These are phyloP conservation scores for Clarias magur DNA, from an alignment of 2,113 vertebrate genomes.

Conservation along the genomic window DNA sequence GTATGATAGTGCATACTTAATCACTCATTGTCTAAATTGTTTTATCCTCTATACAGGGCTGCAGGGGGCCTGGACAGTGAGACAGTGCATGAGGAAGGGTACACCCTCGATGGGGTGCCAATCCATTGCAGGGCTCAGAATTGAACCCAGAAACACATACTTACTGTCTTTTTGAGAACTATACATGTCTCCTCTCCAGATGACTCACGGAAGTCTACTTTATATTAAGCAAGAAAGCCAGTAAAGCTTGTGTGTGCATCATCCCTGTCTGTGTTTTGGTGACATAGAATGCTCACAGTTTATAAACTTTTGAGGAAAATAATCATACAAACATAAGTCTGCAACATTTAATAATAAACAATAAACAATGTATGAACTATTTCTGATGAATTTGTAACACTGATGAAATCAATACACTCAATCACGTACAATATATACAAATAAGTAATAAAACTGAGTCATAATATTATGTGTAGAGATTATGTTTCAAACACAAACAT, in stretches of 20 bases:
- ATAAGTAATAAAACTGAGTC: neutral
- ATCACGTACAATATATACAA: no score
- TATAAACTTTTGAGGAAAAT: neutral
- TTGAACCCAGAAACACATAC: no score
- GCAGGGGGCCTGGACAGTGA: no score
- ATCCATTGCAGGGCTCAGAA: no score
- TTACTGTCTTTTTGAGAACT: neutral
- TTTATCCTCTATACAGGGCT: no score
- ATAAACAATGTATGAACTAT: neutral
- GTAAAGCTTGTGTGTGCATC: neutral
- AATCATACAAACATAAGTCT: neutral
- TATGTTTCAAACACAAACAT: neutral
- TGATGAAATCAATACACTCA: no score
- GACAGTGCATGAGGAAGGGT: no score
- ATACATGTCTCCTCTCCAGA: neutral
- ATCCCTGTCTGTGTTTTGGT: neutral
- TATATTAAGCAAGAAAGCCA: neutral
- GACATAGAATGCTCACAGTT: neutral
- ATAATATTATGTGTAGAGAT: neutral
- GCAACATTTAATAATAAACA: neutral
- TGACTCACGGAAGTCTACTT: neutral
- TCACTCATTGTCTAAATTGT: neutral
- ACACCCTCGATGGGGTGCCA: no score
- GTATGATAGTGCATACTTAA: neutral
- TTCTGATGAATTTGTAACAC: neutral